These are phyloP conservation scores for Ophion ventricosus DNA, from an alignment of 2,888 invertebrate species.

Conservation along the genomic window DNA sequence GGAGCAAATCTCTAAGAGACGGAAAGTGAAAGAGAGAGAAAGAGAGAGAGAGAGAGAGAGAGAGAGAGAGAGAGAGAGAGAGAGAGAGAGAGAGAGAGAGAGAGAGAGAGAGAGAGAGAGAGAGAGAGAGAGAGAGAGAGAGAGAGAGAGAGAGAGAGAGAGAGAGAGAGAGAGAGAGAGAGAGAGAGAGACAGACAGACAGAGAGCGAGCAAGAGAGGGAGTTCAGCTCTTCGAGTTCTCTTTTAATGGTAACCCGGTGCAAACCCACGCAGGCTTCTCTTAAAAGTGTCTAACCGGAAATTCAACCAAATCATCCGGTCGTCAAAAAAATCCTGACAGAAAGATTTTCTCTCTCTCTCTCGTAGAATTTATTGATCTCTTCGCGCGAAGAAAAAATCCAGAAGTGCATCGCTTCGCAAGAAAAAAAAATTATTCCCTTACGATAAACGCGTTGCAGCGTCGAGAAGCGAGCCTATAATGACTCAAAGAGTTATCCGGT, in stretches of 20 bases:
- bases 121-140: slow-evolving; percentile 45
- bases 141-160: slow-evolving; percentile 25
- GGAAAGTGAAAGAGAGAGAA: slow-evolving; percentile 11
- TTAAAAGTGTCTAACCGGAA: slow-evolving; percentile 34
- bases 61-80: slow-evolving; percentile 24
- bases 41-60: slow-evolving; percentile 9
- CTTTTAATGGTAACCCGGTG: slow-evolving; percentile 54
- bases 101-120: slow-evolving; percentile 6
- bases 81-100: slow-evolving; percentile 15
- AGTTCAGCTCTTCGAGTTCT: slow-evolving; percentile 55
- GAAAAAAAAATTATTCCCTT: background rate
- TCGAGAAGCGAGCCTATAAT: background rate
- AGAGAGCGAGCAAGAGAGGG: slow-evolving; percentile 34
- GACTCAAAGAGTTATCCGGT: slow-evolving; percentile 32
- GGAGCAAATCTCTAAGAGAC: slow-evolving; percentile 47
- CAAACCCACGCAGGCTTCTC: slow-evolving; percentile 66
- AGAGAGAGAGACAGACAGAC: slow-evolving; percentile 5
- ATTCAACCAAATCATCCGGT: slow-evolving; percentile 29
- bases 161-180: slow-evolving; percentile 10
- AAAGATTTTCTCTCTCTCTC: background rate
- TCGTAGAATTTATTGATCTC: background rate
- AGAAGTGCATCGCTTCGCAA: background rate
- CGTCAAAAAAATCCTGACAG: slow-evolving; percentile 1
- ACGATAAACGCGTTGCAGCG: background rate
- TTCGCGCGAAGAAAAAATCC: background rate